Base-by-base conservation (phyloP, 1,140 invertebrate species). In the Drosophila biarmipes region DNA sequence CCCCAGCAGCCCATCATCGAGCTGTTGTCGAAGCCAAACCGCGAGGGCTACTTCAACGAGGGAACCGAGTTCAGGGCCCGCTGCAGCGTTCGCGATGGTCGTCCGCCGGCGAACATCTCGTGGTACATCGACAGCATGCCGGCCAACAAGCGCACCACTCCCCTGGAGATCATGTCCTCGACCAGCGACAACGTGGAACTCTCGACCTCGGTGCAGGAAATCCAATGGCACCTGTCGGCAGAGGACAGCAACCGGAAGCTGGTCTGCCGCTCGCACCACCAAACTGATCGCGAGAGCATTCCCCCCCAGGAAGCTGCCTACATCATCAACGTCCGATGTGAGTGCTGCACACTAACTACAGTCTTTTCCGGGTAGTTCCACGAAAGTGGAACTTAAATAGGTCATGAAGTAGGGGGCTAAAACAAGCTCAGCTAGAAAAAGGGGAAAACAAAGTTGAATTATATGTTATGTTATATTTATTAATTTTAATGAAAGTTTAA, bases 71-170 rank as follows among this genome's bases (percentile, higher is more conserved):
- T 96, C 73, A 92, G 93, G 76, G 94, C 95, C 2, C 93, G 93
- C 58, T 97, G 96, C 91, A 93, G 93, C n/a, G 94, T 95, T 0
- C 92, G 93, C 58, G 93, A 94, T 48, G 95, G 95, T 29, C 93
- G 95, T 87, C 96, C 96, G 12, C 93, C 94, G 2, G 95, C 96
- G 0, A 96, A 95, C 59, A 95, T 97, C 48, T 93, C 93, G 1
- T 95, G 96, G 93, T 96, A 69, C 51, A 58, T 92, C 94, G 95
- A 95, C 78, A 94, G 95, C 38, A 93, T 95, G 57, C 93, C 92
- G 6, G 92, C 96, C 11, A 91, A 93, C 2, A 93, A 93, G 14
- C 94, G 94, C 2, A 91, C 94, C 1, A 93, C 93, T 64, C 91
- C 92, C 68, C 93, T 93, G 0, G 92, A 92, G 2, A 86, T 94